Conservation (phyloP, 2,888 invertebrate species). For the Harmothoe impar region DNA sequence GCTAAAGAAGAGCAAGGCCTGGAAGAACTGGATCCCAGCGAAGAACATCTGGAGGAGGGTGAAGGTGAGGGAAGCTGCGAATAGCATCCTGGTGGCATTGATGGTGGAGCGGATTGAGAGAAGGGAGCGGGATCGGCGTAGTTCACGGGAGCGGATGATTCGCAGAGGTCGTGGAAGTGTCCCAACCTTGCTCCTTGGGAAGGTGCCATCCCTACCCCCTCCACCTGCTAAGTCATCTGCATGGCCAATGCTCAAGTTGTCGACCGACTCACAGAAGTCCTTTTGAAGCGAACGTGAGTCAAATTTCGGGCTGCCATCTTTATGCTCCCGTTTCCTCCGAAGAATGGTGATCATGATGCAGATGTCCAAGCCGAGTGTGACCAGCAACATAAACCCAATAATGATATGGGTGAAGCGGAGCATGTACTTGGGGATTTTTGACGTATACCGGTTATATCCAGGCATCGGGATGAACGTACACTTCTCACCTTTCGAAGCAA, state of each 20-base stretch:
- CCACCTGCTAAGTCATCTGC: background rate
- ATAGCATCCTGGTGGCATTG: conserved; percentile 51
- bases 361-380: conserved; percentile 49
- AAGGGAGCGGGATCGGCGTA: conserved; percentile 9
- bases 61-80: conserved; percentile 55
- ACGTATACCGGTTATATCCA: background rate
- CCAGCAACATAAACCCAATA: conserved; percentile 13
- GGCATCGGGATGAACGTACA: background rate
- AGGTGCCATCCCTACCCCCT: background rate
- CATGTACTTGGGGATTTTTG: background rate
- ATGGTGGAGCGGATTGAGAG: conserved; percentile 29
- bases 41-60: background rate
- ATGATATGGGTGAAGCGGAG: conserved; percentile 8
- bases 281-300: conserved; percentile 38
- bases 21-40: background rate
- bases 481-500: background rate
- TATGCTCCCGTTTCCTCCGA: background rate
- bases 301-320: background rate
- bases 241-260: conserved; percentile 39
- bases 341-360: conserved; percentile 44
- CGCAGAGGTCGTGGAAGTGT: conserved; percentile 40
- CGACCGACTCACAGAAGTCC: conserved; percentile 28
- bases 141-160: background rate
- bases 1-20: background rate
- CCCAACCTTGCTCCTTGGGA: background rate